These are phyloP conservation scores for Orientallactaga sibirica DNA, from an alignment of 2,797 vertebrate genomes.

Conservation along the genomic window DNA sequence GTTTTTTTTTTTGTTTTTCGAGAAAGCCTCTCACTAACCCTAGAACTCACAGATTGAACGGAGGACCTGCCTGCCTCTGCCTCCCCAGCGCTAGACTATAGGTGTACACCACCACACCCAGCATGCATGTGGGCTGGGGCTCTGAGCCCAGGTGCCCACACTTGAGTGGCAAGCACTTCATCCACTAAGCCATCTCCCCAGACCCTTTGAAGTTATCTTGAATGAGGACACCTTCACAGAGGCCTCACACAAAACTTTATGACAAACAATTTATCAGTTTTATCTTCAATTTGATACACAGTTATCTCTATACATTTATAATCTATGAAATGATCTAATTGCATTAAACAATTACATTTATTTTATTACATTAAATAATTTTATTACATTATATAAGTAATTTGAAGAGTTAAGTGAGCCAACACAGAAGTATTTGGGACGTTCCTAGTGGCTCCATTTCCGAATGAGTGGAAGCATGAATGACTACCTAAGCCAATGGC, in stretches of 20 bases:
- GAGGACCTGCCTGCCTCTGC: too few relatives aligned
- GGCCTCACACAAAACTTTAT: constrained; percentile 25
- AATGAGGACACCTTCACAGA: neutral
- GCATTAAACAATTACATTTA: neutral
- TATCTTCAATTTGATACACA: constrained; percentile 45
- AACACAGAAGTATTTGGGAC: neutral
- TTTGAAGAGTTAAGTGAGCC: neutral
- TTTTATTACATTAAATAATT: constrained; percentile 4
- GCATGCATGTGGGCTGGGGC: too few relatives aligned
- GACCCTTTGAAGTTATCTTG: too few relatives aligned
- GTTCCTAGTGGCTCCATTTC: neutral
- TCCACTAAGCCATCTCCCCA: too few relatives aligned
- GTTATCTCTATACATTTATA: neutral
- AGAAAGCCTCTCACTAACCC: too few relatives aligned
- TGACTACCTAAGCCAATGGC: neutral
- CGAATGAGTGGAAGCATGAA: neutral
- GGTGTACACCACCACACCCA: too few relatives aligned
- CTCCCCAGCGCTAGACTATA: too few relatives aligned
- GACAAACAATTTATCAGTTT: neutral
- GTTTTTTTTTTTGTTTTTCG: too few relatives aligned
- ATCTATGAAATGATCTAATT: constrained; percentile 21
- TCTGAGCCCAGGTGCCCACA: too few relatives aligned
- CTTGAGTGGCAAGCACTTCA: too few relatives aligned
- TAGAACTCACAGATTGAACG: too few relatives aligned
- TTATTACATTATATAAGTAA: constrained; percentile 23